Percentiles rank a stretch among this genome's conserved stretches.
These are phyloP conservation scores for Drosophila pectinifera DNA, from an alignment of 1,140 invertebrate species.

Conservation along the genomic window DNA sequence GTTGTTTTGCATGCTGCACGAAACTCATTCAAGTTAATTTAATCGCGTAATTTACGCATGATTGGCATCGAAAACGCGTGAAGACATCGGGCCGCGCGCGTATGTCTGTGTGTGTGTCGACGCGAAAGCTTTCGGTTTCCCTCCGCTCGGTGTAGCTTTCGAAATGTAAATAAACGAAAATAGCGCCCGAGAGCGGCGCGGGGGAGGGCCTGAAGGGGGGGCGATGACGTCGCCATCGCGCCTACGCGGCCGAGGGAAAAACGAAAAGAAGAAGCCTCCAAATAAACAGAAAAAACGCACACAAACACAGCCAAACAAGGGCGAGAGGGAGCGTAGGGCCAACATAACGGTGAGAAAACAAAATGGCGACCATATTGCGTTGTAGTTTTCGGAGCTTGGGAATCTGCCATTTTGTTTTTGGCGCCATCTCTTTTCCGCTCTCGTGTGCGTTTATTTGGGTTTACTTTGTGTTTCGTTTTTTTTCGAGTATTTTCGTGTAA, in stretches of 20 bases:
- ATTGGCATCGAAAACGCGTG: slow-evolving; percentile 75
- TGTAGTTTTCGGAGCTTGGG: slow-evolving; percentile 68
- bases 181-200: slow-evolving; percentile 29
- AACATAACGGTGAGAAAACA: slow-evolving; percentile 72
- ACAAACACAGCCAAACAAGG: slow-evolving; percentile 21
- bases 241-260: slow-evolving; percentile 52
- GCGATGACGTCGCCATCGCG: slow-evolving; percentile 71
- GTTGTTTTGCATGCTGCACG: slow-evolving; percentile 65
- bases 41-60: slow-evolving; percentile 83
- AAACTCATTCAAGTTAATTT: slow-evolving; percentile 78
- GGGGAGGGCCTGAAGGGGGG: neutral
- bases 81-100: slow-evolving; percentile 52
- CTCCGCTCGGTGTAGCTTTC: slow-evolving; percentile 56
- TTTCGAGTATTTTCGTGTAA: slow-evolving; percentile 12
- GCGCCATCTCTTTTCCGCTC: slow-evolving; percentile 41
- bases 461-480: slow-evolving; percentile 20
- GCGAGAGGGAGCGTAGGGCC: slow-evolving; percentile 60
- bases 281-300: slow-evolving; percentile 51
- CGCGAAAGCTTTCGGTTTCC: slow-evolving; percentile 37
- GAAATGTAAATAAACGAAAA: slow-evolving; percentile 81
- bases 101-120: slow-evolving; percentile 7
- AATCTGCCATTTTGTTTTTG: slow-evolving; percentile 79
- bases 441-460: slow-evolving; percentile 19
- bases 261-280: slow-evolving; percentile 46
- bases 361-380: slow-evolving; percentile 82